phyloP scores from a whole-genome alignment of 2,797 vertebrate species.

The Lithobates pipiens region DNA sequence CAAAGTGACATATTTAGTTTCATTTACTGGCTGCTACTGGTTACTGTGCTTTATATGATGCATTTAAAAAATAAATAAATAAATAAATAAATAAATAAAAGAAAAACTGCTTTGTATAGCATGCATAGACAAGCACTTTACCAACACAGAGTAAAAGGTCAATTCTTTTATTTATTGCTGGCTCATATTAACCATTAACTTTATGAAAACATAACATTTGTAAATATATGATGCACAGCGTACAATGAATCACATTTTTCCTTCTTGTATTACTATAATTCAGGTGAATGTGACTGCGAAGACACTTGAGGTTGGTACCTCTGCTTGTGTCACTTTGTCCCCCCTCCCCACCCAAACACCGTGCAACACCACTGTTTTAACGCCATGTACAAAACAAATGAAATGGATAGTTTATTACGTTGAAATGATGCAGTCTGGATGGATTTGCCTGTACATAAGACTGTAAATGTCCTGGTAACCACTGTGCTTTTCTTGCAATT shows the following conservation, averaged over 20 bases:
- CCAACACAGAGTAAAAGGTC: conserved; percentile 38
- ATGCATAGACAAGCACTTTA: conserved; percentile 39
- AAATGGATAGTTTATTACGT: conserved; percentile 58
- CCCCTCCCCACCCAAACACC: neutral
- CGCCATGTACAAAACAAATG: conserved; percentile 48
- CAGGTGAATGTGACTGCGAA: neutral
- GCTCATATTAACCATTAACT: conserved; percentile 31
- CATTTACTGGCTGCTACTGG: neutral
- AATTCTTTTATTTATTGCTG: conserved; percentile 52
- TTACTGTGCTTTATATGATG: neutral
- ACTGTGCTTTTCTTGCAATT: conserved; percentile 16
- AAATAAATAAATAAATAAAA: too few species aligned
- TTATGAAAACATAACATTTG: conserved; percentile 25
- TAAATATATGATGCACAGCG: conserved; percentile 41
- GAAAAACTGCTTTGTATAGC: neutral
- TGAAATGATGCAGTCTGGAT: conserved; percentile 41
- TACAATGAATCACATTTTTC: conserved; percentile 33
- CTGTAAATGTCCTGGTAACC: conserved; percentile 45
- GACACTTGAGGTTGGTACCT: conserved; percentile 15
- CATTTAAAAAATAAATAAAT: too few species aligned
- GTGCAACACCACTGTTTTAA: conserved; percentile 39
- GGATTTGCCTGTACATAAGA: conserved; percentile 41
- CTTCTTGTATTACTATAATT: conserved; percentile 10
- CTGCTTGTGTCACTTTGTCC: neutral
- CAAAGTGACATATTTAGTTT: too few species aligned